Conservation (phyloP, 2,888 invertebrate genomes). For the Conistra vaccinii region DNA sequence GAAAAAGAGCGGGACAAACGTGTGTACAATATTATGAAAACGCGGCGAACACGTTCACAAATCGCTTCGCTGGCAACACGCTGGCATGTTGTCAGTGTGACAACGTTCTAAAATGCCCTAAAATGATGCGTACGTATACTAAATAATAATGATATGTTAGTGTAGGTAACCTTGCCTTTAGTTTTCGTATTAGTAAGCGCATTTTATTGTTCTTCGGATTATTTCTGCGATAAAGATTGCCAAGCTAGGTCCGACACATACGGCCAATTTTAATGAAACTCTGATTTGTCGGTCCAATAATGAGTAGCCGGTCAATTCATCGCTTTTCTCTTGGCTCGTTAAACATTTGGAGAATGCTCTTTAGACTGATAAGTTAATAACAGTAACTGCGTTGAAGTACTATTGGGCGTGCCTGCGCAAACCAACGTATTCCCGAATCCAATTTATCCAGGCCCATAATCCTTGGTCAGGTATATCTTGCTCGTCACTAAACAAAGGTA, state of each 20-base stretch:
- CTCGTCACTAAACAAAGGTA: background rate
- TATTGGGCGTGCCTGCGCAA: background rate
- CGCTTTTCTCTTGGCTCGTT: background rate
- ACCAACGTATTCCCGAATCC: background rate
- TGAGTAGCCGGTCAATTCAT: background rate
- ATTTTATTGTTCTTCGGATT: background rate
- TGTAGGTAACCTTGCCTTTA: constrained; percentile 36
- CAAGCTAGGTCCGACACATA: background rate
- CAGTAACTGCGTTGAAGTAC: background rate
- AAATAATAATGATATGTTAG: background rate
- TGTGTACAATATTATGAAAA: no score
- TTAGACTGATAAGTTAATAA: background rate
- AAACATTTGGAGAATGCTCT: background rate
- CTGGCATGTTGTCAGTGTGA: no score
- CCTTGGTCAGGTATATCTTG: accelerated
- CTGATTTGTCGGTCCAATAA: background rate
- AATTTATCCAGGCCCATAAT: background rate
- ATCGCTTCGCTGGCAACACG: no score
- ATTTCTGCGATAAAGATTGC: background rate
- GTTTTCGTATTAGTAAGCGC: background rate
- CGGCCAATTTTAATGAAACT: background rate
- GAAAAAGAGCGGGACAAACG: no score
- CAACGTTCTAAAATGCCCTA: no score
- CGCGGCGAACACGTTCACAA: no score
- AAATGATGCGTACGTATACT: no score